Percentiles rank a stretch among this genome's conserved stretches.
Evolutionary conservation across 1,140 invertebrate genomes (phyloP).

Genomic region (Papilio helenus): DNA sequence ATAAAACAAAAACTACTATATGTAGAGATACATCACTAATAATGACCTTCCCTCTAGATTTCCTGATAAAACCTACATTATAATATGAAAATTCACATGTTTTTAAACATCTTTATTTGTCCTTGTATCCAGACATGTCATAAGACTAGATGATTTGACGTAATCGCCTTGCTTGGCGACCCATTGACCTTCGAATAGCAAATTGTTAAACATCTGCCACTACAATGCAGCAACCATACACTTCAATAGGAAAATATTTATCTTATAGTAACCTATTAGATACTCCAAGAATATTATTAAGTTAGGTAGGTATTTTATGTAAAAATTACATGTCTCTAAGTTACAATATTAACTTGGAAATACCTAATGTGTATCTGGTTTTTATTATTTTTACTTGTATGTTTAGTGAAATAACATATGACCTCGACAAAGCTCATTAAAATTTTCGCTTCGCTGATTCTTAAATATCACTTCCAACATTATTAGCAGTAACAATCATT

Average conservation of each 20-base stretch:
- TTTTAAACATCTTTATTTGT: not conserved
- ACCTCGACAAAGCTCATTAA: constrained; percentile 28
- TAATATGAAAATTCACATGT: too few relatives aligned
- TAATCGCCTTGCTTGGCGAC: constrained; percentile 2
- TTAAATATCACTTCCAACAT: constrained; percentile 28
- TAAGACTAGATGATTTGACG: not conserved
- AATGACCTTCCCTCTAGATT: too few relatives aligned
- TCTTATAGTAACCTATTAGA: not conserved
- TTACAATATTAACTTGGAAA: constrained; percentile 1
- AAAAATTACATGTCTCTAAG: not conserved
- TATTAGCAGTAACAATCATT: constrained; percentile 14
- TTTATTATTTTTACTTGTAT: constrained; percentile 16
- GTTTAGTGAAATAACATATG: constrained; percentile 9
- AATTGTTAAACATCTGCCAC: not conserved
- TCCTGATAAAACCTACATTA: too few relatives aligned
- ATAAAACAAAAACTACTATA: too few relatives aligned
- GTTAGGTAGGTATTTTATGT: not conserved
- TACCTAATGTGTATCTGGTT: not conserved
- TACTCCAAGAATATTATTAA: too few relatives aligned
- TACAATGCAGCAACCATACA: not conserved
- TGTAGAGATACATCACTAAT: too few relatives aligned
- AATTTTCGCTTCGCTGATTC: constrained; percentile 30
- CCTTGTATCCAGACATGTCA: constrained; percentile 2
- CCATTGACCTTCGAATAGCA: constrained; percentile 4
- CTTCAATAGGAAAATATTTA: not conserved